A percentile compares a stretch with the other conserved stretches of the same genome.
Evolutionary conservation across 2,113 vertebrate genomes (phyloP).

Genomic region (Dolichotis patagonum): DNA sequence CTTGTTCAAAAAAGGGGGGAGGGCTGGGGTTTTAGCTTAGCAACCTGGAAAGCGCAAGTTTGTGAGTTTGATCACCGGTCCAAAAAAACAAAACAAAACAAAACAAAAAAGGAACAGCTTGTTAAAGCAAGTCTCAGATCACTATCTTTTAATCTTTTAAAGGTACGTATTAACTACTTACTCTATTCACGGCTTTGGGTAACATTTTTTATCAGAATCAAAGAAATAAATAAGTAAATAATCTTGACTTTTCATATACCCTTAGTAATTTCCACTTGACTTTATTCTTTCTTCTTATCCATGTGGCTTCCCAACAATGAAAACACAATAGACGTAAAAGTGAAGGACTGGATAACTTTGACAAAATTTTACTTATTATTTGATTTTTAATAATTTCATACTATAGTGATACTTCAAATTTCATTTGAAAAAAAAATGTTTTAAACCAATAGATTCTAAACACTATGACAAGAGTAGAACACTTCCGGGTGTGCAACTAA

Average conservation of each 20-base stretch:
- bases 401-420: not conserved
- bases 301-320: not conserved
- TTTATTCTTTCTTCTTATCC: not conserved
- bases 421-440: not conserved
- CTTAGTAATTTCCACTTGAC: not conserved
- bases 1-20: not conserved
- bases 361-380: not conserved
- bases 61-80: no score
- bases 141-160: not conserved
- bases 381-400: not conserved
- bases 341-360: not conserved
- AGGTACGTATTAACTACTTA: not conserved
- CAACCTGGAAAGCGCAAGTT: no score
- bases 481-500: not conserved
- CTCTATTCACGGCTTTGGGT: not conserved
- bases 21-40: no score
- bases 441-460: slow-evolving; percentile 6
- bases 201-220: not conserved
- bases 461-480: not conserved
- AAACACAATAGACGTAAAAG: not conserved
- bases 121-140: not conserved
- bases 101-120: not conserved
- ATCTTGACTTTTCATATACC: not conserved
- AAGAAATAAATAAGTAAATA: not conserved
- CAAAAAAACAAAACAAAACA: no score